phyloP scores from a whole-genome alignment of 2,888 invertebrate genomes.

The Caenorhabditis plicata region DNA sequence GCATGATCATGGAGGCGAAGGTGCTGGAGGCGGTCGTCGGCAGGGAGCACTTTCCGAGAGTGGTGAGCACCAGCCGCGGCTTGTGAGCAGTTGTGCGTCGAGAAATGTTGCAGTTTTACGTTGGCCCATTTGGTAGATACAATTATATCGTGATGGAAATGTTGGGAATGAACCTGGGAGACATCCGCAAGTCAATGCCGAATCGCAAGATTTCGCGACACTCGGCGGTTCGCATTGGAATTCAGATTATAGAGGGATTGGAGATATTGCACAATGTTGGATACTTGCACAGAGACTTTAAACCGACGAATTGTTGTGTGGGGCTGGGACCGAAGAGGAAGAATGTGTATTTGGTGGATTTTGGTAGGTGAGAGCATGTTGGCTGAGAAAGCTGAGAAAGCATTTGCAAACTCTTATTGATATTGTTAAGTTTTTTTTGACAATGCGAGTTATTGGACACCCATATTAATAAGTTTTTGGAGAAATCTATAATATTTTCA shows the following conservation, averaged over 20 bases:
- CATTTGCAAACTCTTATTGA: no score
- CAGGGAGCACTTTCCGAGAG: conserved; percentile 36
- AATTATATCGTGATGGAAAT: conserved; percentile 62
- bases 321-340: conserved; percentile 40
- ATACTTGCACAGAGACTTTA: conserved; percentile 58
- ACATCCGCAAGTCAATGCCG: conserved; percentile 45
- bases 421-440: no score
- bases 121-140: conserved; percentile 36
- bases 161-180: conserved; percentile 55
- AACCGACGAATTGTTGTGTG: conserved; percentile 59
- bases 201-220: conserved; percentile 28
- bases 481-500: no score
- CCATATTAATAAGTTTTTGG: no score
- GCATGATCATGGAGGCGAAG: conserved; percentile 59
- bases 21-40: conserved; percentile 45
- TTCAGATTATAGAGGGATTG: conserved; percentile 53
- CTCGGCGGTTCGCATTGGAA: conserved; percentile 43
- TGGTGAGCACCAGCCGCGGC: conserved; percentile 24
- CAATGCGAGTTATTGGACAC: no score
- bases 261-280: conserved; percentile 50
- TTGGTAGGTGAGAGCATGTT: no score
- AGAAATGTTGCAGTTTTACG: conserved; percentile 36
- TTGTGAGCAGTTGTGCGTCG: background rate
- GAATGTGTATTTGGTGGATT: conserved; percentile 56
- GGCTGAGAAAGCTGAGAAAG: no score